A percentile compares a stretch with the other conserved stretches of the same genome.
phyloP scores from a whole-genome alignment of 2,113 vertebrate genomes.

The Pseudorasbora parva region DNA sequence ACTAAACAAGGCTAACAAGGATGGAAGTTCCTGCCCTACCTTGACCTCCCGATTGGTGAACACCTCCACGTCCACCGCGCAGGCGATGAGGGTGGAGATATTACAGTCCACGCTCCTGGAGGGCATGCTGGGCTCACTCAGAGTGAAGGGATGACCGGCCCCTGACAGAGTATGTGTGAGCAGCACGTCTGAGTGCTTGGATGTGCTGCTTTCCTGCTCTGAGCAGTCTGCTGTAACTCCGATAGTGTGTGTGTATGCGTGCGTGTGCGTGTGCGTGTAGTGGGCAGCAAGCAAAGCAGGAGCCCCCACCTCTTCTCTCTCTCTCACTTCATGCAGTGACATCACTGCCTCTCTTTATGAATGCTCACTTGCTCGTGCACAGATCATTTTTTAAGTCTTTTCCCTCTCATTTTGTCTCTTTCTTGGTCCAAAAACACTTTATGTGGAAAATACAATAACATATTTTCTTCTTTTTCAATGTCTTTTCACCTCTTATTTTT shows the following conservation, averaged over 20 bases:
- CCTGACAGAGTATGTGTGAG: constrained; percentile 15
- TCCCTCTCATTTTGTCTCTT: background rate
- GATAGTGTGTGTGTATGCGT: background rate
- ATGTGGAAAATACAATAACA: background rate
- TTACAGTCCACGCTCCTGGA: constrained; percentile 84
- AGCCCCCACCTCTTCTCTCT: constrained; percentile 45
- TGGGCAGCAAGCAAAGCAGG: constrained; percentile 23
- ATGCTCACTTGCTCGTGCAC: constrained; percentile 62
- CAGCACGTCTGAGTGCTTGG: constrained; percentile 29
- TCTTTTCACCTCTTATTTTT: background rate
- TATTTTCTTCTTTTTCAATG: background rate
- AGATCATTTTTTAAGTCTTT: constrained; percentile 25
- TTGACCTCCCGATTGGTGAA: constrained; percentile 84
- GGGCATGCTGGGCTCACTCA: constrained; percentile 75
- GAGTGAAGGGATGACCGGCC: background rate
- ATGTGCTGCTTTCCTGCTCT: background rate
- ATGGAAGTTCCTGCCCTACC: constrained; percentile 70
- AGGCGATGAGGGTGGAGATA: constrained; percentile 84
- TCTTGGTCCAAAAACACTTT: background rate
- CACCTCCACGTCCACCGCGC: constrained; percentile 83
- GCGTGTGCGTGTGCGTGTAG: constrained; percentile 29
- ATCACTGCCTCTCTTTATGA: constrained; percentile 82
- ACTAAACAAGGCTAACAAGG: background rate
- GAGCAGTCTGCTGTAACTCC: constrained; percentile 27
- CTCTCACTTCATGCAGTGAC: constrained; percentile 75